Conservation (phyloP, 2,797 vertebrate genomes). For the Sciurus carolinensis region DNA sequence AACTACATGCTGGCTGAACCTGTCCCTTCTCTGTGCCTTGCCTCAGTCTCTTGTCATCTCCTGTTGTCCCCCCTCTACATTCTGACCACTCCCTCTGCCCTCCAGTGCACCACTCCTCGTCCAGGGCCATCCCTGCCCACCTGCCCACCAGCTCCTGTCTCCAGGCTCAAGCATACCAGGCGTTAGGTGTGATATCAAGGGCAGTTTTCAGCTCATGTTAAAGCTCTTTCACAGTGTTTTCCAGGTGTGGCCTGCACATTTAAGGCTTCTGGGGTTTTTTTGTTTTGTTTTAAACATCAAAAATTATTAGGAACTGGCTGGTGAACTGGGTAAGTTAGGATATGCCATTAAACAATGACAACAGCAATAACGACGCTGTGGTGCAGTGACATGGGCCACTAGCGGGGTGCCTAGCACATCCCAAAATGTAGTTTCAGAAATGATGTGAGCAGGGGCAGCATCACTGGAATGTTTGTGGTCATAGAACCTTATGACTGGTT, state of each 20-base stretch:
- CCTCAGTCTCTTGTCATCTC: not conserved
- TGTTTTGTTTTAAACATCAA: not conserved
- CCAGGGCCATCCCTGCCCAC: not conserved
- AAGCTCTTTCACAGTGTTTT: not conserved
- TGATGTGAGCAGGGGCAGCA: not conserved
- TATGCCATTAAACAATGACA: not conserved
- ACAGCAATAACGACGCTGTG: not conserved
- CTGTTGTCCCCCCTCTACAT: not conserved
- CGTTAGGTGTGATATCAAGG: not conserved
- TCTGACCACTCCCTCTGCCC: not conserved
- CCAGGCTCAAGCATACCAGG: not conserved
- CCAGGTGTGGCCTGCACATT: not conserved
- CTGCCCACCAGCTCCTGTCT: not conserved
- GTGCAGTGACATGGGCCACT: not conserved
- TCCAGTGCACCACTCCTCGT: not conserved
- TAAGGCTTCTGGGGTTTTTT: not conserved
- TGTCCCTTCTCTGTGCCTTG: not conserved
- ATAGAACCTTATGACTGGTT: not conserved
- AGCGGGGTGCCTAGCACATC: not conserved
- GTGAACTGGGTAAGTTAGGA: constrained; percentile 13
- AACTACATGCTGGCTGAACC: no score
- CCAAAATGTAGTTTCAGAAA: not conserved
- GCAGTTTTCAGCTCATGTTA: not conserved
- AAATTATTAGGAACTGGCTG: not conserved
- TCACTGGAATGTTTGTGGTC: not conserved